Conservation (phyloP, 2,797 vertebrate species). For the Acanthurus lineatus region DNA sequence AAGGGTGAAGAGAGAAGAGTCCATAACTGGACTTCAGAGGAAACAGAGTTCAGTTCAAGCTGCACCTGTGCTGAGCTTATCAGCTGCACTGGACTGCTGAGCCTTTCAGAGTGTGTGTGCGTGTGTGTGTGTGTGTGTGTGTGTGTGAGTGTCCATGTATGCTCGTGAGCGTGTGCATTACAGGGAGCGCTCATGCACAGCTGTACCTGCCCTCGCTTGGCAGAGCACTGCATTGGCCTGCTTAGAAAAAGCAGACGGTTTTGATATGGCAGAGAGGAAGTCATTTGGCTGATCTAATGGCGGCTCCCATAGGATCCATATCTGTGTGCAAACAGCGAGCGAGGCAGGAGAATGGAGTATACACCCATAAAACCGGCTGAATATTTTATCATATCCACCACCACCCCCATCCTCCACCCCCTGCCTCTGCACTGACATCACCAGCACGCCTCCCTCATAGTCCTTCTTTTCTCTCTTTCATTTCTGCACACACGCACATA, state of each 20-base stretch:
- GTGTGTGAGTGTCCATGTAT: slow-evolving; percentile 10
- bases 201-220: slow-evolving; percentile 77
- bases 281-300: slow-evolving; percentile 81
- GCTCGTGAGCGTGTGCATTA: slow-evolving; percentile 24
- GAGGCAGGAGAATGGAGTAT: slow-evolving; percentile 54
- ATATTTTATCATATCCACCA: slow-evolving; percentile 69
- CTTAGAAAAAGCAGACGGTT: slow-evolving; percentile 79
- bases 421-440: slow-evolving; percentile 32
- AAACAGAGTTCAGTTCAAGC: slow-evolving; percentile 10
- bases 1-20: slow-evolving; percentile 14
- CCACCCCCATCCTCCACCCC: too few species aligned
- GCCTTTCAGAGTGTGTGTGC: background rate
- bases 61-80: slow-evolving; percentile 8
- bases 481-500: slow-evolving; percentile 27
- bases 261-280: slow-evolving; percentile 76
- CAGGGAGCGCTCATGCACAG: slow-evolving; percentile 72
- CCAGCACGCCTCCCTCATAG: slow-evolving; percentile 22
- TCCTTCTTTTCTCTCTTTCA: slow-evolving; percentile 12
- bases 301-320: slow-evolving; percentile 75
- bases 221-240: slow-evolving; percentile 73
- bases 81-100: slow-evolving; percentile 24
- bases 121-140: slow-evolving; percentile 6
- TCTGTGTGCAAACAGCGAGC: slow-evolving; percentile 73
- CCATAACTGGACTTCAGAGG: slow-evolving; percentile 21
- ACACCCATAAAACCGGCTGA: slow-evolving; percentile 68